phyloP scores from a whole-genome alignment of 2,797 vertebrate genomes.

The Leptodactylus fallax region DNA sequence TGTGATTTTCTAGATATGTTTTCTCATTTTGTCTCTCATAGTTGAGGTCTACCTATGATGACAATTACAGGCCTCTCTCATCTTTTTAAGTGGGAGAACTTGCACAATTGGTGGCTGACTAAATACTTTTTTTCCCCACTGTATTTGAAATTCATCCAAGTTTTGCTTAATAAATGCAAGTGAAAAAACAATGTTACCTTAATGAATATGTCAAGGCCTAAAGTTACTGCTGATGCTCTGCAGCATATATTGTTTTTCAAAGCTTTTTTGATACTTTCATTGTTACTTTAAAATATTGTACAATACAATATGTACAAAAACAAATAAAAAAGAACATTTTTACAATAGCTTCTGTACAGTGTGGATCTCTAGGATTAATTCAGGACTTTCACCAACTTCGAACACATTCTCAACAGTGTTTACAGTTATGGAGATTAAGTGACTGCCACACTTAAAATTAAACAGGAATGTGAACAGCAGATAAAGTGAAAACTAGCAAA shows the following conservation, averaged over 20 bases:
- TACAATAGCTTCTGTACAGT: background rate
- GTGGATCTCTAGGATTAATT: slow-evolving; percentile 33
- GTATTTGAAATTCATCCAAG: background rate
- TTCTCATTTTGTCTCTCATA: too few species aligned
- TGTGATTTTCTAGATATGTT: too few species aligned
- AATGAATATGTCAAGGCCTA: background rate
- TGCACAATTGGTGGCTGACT: too few species aligned
- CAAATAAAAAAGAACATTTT: background rate
- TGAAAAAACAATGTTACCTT: background rate
- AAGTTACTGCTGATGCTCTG: background rate
- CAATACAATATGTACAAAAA: background rate
- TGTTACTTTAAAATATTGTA: background rate
- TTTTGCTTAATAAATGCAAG: background rate
- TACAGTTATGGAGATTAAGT: slow-evolving; percentile 64
- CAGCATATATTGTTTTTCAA: background rate
- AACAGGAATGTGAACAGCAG: slow-evolving; percentile 57
- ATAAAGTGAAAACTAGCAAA: slow-evolving; percentile 55
- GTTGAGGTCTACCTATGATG: too few species aligned
- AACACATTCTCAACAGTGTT: slow-evolving; percentile 55
- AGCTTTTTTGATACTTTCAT: background rate
- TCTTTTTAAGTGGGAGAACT: too few species aligned
- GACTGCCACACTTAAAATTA: slow-evolving; percentile 62
- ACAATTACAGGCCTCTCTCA: too few species aligned
- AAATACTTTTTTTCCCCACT: too few species aligned
- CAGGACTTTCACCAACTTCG: background rate